Conservation (phyloP, 1,140 invertebrate genomes). For the Hirudo medicinalis region DNA sequence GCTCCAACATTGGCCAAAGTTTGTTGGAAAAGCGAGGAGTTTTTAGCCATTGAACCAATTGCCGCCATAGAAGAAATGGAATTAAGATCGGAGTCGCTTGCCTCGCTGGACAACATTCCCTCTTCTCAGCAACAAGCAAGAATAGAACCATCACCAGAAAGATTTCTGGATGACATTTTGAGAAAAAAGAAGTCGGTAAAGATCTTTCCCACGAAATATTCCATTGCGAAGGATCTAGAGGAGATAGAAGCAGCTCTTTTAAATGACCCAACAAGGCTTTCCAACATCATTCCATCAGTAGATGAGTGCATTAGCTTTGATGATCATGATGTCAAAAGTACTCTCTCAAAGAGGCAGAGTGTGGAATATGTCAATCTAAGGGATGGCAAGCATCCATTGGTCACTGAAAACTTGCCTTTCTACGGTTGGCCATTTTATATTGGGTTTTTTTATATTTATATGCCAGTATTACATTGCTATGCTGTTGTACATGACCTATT, state of each 20-base stretch:
- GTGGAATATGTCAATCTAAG: slow-evolving; percentile 1
- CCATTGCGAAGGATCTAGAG: not conserved
- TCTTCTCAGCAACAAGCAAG: not conserved
- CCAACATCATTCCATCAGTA: not conserved
- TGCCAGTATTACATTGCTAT: no score
- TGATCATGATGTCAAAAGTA: not conserved
- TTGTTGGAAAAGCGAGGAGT: slow-evolving; percentile 23
- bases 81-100: not conserved
- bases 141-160: slow-evolving; percentile 10
- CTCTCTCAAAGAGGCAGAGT: not conserved
- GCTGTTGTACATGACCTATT: no score
- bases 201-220: not conserved
- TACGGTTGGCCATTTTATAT: no score
- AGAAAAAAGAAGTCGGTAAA: not conserved
- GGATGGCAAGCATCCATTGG: not conserved
- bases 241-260: not conserved
- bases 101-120: not conserved
- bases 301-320: not conserved
- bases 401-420: no score
- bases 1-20: no score
- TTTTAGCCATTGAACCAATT: not conserved
- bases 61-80: not conserved
- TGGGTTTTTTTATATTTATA: no score
- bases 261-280: not conserved
- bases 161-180: slow-evolving; percentile 4